A percentile compares a stretch with the other conserved stretches of the same genome.
phyloP scores from a whole-genome alignment of 2,797 vertebrate species.

The Manis crassicaudata region DNA sequence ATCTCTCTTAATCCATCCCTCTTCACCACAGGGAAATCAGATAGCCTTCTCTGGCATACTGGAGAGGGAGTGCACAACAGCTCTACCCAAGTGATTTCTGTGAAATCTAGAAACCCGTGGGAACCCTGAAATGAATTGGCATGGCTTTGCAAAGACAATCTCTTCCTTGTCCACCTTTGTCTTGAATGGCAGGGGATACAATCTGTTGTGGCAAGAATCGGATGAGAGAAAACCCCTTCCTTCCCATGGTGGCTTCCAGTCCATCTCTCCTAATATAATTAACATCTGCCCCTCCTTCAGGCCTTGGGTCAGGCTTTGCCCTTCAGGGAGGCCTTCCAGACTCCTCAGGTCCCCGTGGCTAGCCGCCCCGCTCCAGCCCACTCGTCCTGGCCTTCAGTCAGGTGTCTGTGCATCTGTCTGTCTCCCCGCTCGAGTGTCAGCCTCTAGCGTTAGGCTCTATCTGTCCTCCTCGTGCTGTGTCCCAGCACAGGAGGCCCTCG shows the following conservation, averaged over 20 bases:
- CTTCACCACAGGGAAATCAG: not conserved
- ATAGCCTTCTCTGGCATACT: not conserved
- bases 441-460: not conserved
- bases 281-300: not conserved
- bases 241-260: rapidly evolving
- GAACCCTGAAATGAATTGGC: not conserved
- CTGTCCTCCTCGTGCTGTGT: not conserved
- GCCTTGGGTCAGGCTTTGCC: not conserved
- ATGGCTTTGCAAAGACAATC: not conserved
- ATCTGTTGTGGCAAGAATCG: not conserved
- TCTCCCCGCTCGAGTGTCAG: not conserved
- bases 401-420: not conserved
- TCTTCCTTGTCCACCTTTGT: not conserved
- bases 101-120: not conserved
- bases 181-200: not conserved
- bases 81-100: not conserved
- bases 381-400: not conserved
- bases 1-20: not conserved
- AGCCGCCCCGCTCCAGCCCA: not conserved
- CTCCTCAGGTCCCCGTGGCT: not conserved
- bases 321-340: not conserved
- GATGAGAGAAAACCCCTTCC: not conserved
- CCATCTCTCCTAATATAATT: too few species aligned
- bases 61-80: not conserved
- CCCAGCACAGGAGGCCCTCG: not conserved